Conservation (phyloP, 2,797 vertebrate genomes). For the Girardinus metallicus region DNA sequence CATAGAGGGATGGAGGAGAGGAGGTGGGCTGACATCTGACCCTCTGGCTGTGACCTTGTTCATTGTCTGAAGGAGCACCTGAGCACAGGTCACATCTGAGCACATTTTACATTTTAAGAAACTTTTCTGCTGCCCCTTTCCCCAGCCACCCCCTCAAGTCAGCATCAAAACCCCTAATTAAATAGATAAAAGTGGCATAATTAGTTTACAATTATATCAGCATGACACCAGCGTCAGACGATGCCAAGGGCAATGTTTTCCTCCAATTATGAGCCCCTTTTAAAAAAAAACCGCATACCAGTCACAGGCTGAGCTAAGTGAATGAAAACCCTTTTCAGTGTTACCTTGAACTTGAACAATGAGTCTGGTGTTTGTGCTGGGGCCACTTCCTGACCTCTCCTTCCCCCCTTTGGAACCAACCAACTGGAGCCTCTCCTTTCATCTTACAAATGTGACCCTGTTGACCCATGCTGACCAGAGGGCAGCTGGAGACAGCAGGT, state of each 20-base stretch:
- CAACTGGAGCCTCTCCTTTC: conserved; percentile 73
- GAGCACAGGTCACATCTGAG: conserved; percentile 47
- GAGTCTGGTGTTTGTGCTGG: conserved; percentile 75
- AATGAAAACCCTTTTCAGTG: conserved; percentile 74
- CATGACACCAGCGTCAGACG: conserved; percentile 46
- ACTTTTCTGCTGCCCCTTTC: conserved; percentile 8
- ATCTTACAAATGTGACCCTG: conserved; percentile 75
- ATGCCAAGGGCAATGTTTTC: conserved; percentile 55
- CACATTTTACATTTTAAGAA: conserved; percentile 6
- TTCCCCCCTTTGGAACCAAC: conserved; percentile 69
- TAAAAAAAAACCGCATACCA: conserved; percentile 65
- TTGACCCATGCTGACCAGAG: conserved; percentile 56
- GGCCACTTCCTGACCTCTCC: conserved; percentile 79
- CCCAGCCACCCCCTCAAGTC: conserved; percentile 4
- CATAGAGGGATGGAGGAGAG: conserved; percentile 54
- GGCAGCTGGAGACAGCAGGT: conserved; percentile 48
- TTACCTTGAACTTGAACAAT: conserved; percentile 85
- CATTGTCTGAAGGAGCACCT: conserved; percentile 74
- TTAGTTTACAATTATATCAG: conserved; percentile 65
- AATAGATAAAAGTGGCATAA: conserved; percentile 67
- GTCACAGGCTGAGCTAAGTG: conserved; percentile 54
- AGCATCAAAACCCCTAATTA: conserved; percentile 42
- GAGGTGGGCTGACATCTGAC: conserved; percentile 70
- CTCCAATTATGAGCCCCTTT: conserved; percentile 55
- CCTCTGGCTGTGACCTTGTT: conserved; percentile 77